Percentiles rank a stretch among this genome's conserved stretches.
Evolutionary conservation across 1,140 invertebrate species (phyloP).

Genomic region (Streblospio benedicti): DNA sequence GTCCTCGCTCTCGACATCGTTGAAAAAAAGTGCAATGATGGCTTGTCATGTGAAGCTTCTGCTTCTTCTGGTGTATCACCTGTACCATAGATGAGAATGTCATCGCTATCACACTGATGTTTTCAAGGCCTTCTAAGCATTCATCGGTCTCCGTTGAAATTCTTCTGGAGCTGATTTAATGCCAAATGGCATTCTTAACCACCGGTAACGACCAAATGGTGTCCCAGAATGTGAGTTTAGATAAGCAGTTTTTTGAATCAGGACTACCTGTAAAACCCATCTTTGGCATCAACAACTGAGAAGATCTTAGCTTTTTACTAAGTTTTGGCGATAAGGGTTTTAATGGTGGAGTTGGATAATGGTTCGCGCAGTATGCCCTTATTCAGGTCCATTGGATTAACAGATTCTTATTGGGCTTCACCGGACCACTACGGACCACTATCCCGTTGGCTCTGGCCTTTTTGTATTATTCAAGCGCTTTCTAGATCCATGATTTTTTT

Average conservation of each 20-base stretch:
- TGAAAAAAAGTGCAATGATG: too few relatives aligned
- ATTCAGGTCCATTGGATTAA: conserved; percentile 25
- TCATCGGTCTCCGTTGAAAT: neutral
- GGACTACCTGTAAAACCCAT: conserved; percentile 22
- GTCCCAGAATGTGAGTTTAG: conserved; percentile 23
- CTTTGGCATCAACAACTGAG: conserved; percentile 19
- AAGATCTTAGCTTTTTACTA: conserved; percentile 22
- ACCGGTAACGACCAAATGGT: conserved; percentile 11
- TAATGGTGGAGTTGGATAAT: conserved; percentile 19
- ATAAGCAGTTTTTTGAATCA: conserved; percentile 21
- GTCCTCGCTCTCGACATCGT: too few relatives aligned
- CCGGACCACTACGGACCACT: too few relatives aligned
- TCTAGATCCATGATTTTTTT: too few relatives aligned
- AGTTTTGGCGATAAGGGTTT: conserved; percentile 26
- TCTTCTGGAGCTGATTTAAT: conserved; percentile 4
- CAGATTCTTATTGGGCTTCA: too few relatives aligned
- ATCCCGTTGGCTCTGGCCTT: too few relatives aligned
- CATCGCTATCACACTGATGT: neutral
- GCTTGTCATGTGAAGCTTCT: neutral
- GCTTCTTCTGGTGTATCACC: neutral
- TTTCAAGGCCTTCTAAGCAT: conserved; percentile 16
- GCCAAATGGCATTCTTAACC: neutral
- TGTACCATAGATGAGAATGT: neutral
- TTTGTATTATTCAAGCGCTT: too few relatives aligned
- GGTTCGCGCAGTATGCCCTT: conserved; percentile 18